Base-by-base conservation (phyloP, 2,888 invertebrate genomes). In the Palloptera scutellata region DNA sequence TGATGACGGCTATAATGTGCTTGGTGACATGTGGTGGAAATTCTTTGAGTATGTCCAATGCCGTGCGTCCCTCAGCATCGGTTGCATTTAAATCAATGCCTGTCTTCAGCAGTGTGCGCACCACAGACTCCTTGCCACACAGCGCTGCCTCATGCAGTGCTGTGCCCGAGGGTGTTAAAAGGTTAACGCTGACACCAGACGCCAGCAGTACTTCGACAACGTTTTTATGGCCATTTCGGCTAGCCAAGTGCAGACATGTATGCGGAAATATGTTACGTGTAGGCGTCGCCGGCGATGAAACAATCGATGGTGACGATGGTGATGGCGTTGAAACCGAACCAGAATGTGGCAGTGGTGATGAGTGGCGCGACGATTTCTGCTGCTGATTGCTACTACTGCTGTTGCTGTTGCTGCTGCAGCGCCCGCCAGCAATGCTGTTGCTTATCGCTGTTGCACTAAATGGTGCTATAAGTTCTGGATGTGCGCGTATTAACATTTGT, bases 211-310 rank as follows among this genome's bases (percentile, higher is more conserved):
- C 90, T 77, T 91, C 90, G 43, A 97, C 96, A 51, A 97, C 94
- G 64, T 89, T 89, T 84, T 91, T 92, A 86, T 94, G 94, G 8
- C 97, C 98, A 86, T 96, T 95, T 74, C 94, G 91, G 81, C 95
- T 94, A 70, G 97, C 97, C 73, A 96, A 88, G 84, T 97, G 97
- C n/a, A 98, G 96, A 93, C 11, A 97, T 93, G 80, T 94, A 91
- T 69, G 91, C 88, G 82, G 77, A 64, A 80, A 81, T 15, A 80
- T 75, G 51, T 75, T 73, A 3, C 80, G 74, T n/a, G 75, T 76
- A 1, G 81, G 81, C 11, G 81, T 79, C 2, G 76, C 72, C 30
- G 81, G 80, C 15, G 80, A 69, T 9, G 74, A 73, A 12, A 70
- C 52, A n/a, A 73, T 58, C 15, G 80, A 78, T 9, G 79, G 79